phyloP scores from a whole-genome alignment of 2,888 invertebrate genomes.

The Calameuta idolon region DNA sequence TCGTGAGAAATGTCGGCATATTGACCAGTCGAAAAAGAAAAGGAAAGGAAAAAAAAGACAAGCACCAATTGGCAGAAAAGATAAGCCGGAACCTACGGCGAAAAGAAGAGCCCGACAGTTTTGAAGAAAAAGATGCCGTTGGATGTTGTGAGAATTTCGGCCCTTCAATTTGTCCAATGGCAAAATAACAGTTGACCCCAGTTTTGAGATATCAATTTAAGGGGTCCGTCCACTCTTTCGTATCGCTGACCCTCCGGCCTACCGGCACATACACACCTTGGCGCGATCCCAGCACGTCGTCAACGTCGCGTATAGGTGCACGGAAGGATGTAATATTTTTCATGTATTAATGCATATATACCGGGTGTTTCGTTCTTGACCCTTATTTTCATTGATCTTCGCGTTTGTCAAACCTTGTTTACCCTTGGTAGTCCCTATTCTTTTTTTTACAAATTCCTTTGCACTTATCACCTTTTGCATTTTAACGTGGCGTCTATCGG shows the following conservation, averaged over 20 bases:
- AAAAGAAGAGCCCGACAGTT: neutral
- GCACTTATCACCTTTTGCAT: neutral
- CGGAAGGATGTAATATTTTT: neutral
- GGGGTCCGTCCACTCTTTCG: conserved; percentile 24
- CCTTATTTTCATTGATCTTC: neutral
- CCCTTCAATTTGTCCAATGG: conserved; percentile 24
- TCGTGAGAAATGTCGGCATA: neutral
- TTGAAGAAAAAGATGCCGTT: conserved; percentile 11
- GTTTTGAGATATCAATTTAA: conserved; percentile 25
- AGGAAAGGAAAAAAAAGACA: neutral
- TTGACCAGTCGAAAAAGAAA: neutral
- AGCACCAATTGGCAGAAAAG: neutral
- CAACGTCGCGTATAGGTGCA: neutral
- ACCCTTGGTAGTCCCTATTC: too few species aligned
- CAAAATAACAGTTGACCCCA: conserved; percentile 25
- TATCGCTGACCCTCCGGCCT: conserved; percentile 23
- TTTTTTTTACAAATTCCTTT: too few species aligned
- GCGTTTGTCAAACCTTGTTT: neutral
- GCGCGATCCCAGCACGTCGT: neutral
- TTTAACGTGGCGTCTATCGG: neutral
- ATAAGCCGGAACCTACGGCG: neutral
- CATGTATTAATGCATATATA: neutral
- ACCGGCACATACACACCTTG: neutral
- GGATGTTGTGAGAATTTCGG: conserved; percentile 22
- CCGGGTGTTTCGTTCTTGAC: neutral